phyloP scores from a whole-genome alignment of 2,797 vertebrate genomes.

The Lepus oiostolus region DNA sequence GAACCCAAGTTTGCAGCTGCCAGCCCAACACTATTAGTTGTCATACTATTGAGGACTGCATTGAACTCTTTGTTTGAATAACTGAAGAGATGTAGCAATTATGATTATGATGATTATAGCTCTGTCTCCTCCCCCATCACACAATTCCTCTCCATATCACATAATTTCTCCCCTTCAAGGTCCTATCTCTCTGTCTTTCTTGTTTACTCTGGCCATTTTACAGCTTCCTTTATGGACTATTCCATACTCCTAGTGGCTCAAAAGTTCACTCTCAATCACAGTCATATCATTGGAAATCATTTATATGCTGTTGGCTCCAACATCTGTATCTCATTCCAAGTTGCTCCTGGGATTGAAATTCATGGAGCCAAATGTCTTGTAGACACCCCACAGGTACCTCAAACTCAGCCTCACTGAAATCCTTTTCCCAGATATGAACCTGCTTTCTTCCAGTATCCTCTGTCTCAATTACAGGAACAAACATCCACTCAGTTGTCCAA shows the following conservation, averaged over 20 bases:
- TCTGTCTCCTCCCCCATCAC: not conserved
- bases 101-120: rapidly evolving
- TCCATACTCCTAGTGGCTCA: not conserved
- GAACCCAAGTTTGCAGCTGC: not conserved
- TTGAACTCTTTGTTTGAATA: not conserved
- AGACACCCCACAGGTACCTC: not conserved
- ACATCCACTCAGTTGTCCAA: not conserved
- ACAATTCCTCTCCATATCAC: not conserved
- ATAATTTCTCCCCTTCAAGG: too few relatives aligned
- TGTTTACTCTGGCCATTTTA: not conserved
- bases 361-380: not conserved
- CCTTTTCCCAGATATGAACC: not conserved
- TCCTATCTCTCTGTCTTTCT: not conserved
- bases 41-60: not conserved
- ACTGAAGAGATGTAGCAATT: not conserved
- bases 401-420: not conserved
- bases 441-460: not conserved
- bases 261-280: not conserved
- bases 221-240: not conserved
- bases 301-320: not conserved
- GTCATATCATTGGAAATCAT: not conserved
- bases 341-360: not conserved
- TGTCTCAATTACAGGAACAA: not conserved
- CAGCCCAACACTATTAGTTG: not conserved
- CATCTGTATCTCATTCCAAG: not conserved